These are phyloP conservation scores for Herpetotheres cachinnans DNA, from an alignment of 2,113 vertebrate genomes.

Conservation along the genomic window DNA sequence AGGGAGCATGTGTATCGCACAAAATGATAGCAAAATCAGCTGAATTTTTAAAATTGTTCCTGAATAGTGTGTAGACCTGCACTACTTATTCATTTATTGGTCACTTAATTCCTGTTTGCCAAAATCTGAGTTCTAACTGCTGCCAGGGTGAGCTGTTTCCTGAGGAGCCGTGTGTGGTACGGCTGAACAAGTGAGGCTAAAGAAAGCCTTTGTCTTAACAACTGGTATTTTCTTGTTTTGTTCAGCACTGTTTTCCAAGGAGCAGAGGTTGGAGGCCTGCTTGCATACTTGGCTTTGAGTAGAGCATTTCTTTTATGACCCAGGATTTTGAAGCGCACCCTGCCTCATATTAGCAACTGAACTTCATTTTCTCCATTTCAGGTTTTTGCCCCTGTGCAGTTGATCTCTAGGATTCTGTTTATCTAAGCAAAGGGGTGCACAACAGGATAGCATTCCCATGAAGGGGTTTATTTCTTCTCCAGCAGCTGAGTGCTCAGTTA, in stretches of 20 bases:
- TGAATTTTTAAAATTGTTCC: rapidly evolving
- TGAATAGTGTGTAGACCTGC: not conserved
- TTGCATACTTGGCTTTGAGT: not conserved
- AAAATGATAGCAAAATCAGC: not conserved
- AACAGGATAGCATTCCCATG: rapidly evolving
- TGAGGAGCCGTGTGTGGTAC: not conserved
- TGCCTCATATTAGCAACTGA: rapidly evolving
- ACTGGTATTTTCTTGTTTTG: not conserved
- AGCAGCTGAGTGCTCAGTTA: not conserved
- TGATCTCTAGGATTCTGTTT: not conserved
- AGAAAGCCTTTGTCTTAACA: not conserved
- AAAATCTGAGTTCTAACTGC: not conserved
- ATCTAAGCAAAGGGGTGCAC: not conserved
- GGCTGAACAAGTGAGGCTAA: not conserved
- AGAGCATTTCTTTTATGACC: not conserved
- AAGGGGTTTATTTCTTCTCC: not conserved
- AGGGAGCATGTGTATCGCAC: not conserved
- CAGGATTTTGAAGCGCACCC: not conserved
- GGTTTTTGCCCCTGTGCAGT: not conserved
- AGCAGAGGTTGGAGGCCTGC: not conserved
- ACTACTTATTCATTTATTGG: not conserved
- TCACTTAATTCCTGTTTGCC: not conserved
- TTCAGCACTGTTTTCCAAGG: not conserved
- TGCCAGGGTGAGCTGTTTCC: not conserved
- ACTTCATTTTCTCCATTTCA: not conserved